These are phyloP conservation scores for Pseudochaenichthys georgianus DNA, from an alignment of 2,797 vertebrate genomes.

Conservation along the genomic window DNA sequence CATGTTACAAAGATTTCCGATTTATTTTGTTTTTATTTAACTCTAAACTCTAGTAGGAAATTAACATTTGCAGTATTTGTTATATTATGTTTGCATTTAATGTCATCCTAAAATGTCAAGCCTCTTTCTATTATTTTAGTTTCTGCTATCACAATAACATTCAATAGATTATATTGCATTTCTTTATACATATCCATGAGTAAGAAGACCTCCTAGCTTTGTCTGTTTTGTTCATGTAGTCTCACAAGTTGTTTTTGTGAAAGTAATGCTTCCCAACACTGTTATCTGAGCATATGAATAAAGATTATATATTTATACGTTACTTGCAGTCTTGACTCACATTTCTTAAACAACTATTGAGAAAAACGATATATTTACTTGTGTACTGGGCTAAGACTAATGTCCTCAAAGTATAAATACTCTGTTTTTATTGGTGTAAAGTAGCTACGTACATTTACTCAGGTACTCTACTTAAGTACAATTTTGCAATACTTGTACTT, in stretches of 20 bases:
- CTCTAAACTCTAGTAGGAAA: conserved; percentile 44
- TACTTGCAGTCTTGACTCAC: conserved; percentile 37
- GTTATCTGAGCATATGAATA: conserved; percentile 84
- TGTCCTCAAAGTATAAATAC: background rate
- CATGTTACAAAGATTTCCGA: conserved; percentile 41
- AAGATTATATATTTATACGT: conserved; percentile 90
- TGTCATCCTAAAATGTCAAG: conserved; percentile 4
- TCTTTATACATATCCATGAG: conserved; percentile 27
- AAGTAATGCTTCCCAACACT: conserved; percentile 71
- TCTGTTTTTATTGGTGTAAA: too few relatives aligned
- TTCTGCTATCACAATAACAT: conserved; percentile 30
- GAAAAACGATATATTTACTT: background rate
- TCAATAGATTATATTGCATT: conserved; percentile 29
- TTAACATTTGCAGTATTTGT: conserved; percentile 59
- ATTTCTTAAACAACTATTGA: background rate
- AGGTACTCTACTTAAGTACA: too few relatives aligned
- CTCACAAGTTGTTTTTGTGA: conserved; percentile 48
- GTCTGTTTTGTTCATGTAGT: conserved; percentile 40
- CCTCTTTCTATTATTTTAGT: conserved; percentile 19
- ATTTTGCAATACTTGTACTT: too few relatives aligned
- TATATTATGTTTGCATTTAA: conserved; percentile 31
- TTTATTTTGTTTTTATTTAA: conserved; percentile 64
- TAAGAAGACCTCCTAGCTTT: conserved; percentile 16
- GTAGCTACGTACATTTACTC: too few relatives aligned
- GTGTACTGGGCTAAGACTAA: background rate